Base-by-base conservation (phyloP, 2,888 invertebrate species). In the Scaptomyza flava region DNA sequence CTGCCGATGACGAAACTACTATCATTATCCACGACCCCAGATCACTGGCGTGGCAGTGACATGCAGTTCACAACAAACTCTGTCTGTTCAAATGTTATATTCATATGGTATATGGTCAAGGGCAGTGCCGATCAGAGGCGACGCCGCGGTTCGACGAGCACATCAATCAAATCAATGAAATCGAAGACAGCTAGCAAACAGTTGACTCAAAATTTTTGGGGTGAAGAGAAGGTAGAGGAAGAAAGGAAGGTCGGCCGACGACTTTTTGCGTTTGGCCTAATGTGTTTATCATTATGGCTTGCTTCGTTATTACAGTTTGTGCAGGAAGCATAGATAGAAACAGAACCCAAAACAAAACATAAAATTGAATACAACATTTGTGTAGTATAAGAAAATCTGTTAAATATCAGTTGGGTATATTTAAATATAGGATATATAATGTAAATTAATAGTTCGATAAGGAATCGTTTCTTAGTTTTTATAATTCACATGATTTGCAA, bases 91-190 rank as follows among this genome's bases (percentile, higher is more conserved):
- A 38, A 41, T 68, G 79, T 31, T 57, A 61, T 76, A 68, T 48
- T 38, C 50, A 58, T 68, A 54, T 66, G 59, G 63, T 81, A 64
- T 73, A 87, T 80, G 85, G 88, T 78, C 86, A 87, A 75, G 82
- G 87, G 77, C 81, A 81, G 73, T 47, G 31, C n/a, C 71, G 67
- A 62, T 65, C 72, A 57, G 31, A 71, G 72, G 62, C 72, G 72
- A 60, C 72, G 77, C 76, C 62, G 54, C 77, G 79, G 79, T 81
- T 81, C 82, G 71, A 81, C 84, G 84, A 86, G 78, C 80, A 82
- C 83, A 85, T 85, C 88, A 85, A 85, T 85, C 87, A 84, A 85
- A 80, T 79, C 72, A 81, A 74, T 87, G 87, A 78, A 87, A 82
- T 76, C 85, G 81, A 86, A 83, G 81, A 81, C 86, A 85, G 77